Evolutionary conservation across 2,797 vertebrate species (phyloP).

Genomic region (Eleutherodactylus coqui): DNA sequence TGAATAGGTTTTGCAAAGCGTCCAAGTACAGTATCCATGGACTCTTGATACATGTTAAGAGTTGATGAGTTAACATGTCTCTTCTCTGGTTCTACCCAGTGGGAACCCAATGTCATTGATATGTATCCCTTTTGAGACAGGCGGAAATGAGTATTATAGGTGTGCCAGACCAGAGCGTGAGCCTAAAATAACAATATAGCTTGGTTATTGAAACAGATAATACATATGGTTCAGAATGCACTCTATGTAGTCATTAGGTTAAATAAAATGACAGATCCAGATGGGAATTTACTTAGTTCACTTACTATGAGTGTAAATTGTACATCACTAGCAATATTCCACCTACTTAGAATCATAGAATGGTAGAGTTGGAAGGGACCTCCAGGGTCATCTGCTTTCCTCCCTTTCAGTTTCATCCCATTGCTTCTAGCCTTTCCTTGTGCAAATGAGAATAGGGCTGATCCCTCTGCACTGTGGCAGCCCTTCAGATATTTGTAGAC

Average conservation of each 20-base stretch:
- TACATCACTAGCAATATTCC: too few relatives aligned
- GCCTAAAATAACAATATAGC: slow-evolving; percentile 79
- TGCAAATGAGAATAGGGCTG: too few relatives aligned
- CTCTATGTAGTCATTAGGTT: background rate
- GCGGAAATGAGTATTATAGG: slow-evolving; percentile 83
- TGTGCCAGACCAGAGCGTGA: slow-evolving; percentile 91
- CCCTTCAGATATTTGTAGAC: too few relatives aligned
- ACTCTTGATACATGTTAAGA: slow-evolving; percentile 83
- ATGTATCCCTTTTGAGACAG: slow-evolving; percentile 83
- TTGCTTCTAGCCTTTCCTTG: too few relatives aligned
- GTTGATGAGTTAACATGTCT: slow-evolving; percentile 71
- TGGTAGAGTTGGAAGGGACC: too few relatives aligned
- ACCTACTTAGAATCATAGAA: too few relatives aligned
- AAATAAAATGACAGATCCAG: background rate
- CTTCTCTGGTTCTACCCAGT: slow-evolving; percentile 89
- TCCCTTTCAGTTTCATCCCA: too few relatives aligned
- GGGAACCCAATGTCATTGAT: slow-evolving; percentile 91
- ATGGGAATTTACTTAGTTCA: background rate
- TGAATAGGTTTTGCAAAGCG: slow-evolving; percentile 95
- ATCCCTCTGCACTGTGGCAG: too few relatives aligned
- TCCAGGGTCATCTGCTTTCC: too few relatives aligned
- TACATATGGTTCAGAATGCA: background rate
- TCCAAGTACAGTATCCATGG: slow-evolving; percentile 87
- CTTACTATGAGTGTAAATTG: too few relatives aligned
- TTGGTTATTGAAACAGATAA: background rate